These are phyloP conservation scores for Drosophila pallidifrons DNA, from an alignment of 1,140 invertebrate species.

Conservation along the genomic window DNA sequence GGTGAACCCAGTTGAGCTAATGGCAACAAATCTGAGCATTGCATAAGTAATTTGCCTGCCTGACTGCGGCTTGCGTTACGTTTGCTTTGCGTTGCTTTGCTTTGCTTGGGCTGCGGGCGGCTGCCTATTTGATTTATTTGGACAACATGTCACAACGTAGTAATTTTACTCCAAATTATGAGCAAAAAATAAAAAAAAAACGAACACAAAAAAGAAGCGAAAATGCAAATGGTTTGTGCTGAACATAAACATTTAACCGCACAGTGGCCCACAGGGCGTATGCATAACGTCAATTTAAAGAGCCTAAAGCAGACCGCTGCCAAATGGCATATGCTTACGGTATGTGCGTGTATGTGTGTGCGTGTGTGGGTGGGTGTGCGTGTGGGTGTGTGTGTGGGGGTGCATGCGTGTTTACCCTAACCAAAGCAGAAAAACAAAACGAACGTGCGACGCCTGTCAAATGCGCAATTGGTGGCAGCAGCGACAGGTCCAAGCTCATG, in stretches of 20 bases:
- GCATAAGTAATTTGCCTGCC: conserved; percentile 56
- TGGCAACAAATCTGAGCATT: conserved; percentile 69
- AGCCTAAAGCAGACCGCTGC: conserved; percentile 41
- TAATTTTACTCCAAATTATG: conserved; percentile 70
- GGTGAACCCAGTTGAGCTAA: conserved; percentile 39
- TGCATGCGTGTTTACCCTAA: conserved; percentile 14
- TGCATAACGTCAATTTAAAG: conserved; percentile 74
- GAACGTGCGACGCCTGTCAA: conserved; percentile 65
- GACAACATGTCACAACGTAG: conserved; percentile 75
- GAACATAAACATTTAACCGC: conserved; percentile 61
- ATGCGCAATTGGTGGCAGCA: conserved; percentile 21
- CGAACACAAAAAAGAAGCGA: not conserved
- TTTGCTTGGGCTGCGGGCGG: not conserved
- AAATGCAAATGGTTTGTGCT: conserved; percentile 65
- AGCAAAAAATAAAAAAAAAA: conserved; percentile 13
- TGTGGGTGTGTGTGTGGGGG: not conserved
- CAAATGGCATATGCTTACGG: conserved; percentile 2
- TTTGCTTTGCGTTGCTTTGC: not conserved
- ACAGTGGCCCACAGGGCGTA: conserved; percentile 54
- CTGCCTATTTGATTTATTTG: conserved; percentile 68
- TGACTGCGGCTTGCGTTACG: not conserved
- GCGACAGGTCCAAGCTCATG: not conserved
- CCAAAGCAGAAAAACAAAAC: not conserved
- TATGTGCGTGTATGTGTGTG: not conserved
- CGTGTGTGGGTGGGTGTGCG: conserved; percentile 12